Percentiles rank a stretch among this genome's conserved stretches.
phyloP scores from a whole-genome alignment of 2,113 vertebrate genomes.

The Dolichotis patagonum region DNA sequence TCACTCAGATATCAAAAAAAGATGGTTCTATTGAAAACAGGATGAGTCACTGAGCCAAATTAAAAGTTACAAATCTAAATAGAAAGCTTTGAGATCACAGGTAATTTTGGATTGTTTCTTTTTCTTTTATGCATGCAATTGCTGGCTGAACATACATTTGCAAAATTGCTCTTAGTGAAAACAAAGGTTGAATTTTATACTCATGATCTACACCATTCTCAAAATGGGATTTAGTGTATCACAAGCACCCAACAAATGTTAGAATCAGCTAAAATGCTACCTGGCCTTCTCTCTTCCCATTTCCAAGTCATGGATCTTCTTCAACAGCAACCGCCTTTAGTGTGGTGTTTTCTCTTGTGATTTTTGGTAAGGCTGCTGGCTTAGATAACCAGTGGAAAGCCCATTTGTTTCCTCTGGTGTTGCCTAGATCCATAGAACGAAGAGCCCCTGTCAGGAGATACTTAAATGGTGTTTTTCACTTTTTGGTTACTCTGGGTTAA shows the following conservation, averaged over 20 bases:
- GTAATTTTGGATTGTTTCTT: neutral
- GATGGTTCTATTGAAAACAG: neutral
- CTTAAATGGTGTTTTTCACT: neutral
- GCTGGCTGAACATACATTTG: neutral
- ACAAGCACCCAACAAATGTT: neutral
- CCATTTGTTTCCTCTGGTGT: conserved; percentile 22
- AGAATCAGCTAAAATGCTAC: neutral
- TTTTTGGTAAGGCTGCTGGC: neutral
- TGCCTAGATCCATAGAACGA: neutral
- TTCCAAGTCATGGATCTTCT: neutral
- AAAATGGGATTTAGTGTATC: neutral
- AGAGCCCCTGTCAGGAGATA: neutral
- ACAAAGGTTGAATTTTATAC: neutral
- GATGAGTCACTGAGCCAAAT: neutral
- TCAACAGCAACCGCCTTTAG: neutral
- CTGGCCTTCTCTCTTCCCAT: neutral
- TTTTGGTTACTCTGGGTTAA: neutral
- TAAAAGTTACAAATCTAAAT: neutral
- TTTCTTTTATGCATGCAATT: neutral
- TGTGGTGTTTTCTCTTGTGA: neutral
- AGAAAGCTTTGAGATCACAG: neutral
- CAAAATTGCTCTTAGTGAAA: neutral
- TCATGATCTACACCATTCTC: neutral
- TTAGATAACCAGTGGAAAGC: neutral
- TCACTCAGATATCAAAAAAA: neutral